Evolutionary conservation across 2,113 vertebrate genomes (phyloP).

Genomic region (Aptenodytes patagonicus): DNA sequence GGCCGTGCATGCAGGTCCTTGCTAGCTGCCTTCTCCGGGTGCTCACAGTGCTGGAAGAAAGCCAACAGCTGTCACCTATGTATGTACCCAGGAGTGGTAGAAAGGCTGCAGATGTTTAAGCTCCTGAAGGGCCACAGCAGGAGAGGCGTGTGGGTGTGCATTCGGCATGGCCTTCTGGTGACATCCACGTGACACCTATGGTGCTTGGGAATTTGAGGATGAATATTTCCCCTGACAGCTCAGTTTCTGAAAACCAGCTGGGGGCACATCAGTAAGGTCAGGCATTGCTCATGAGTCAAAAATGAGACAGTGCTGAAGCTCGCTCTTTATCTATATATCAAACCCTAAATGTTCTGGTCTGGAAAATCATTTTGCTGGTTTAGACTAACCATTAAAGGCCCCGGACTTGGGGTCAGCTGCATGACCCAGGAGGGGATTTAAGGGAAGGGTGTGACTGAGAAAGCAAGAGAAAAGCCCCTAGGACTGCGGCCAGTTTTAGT

Average conservation of each 20-base stretch:
- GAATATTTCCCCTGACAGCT: not conserved
- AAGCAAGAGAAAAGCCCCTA: constrained; percentile 14
- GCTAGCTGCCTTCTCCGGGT: not conserved
- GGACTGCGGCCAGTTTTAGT: not conserved
- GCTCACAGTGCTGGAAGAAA: not conserved
- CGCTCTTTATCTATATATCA: constrained; percentile 3
- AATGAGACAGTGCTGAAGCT: not conserved
- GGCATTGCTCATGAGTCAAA: not conserved
- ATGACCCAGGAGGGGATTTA: not conserved
- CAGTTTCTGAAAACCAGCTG: not conserved
- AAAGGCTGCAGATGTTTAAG: not conserved
- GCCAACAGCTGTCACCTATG: not conserved
- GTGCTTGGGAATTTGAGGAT: not conserved
- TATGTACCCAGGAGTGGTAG: not conserved
- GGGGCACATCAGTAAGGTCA: not conserved
- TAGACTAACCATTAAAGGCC: not conserved
- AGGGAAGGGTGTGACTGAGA: constrained; percentile 42
- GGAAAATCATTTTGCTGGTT: not conserved
- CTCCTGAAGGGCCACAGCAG: not conserved
- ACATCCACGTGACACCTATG: rapidly evolving
- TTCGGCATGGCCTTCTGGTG: not conserved
- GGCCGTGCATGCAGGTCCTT: rapidly evolving
- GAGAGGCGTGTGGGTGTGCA: rapidly evolving
- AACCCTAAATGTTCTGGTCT: not conserved
- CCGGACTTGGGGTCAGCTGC: not conserved